Evolutionary conservation across 1,140 invertebrate genomes (phyloP), one percentile per base, ranked within the genome.

Genomic region (Pararge aegeria): DNA sequence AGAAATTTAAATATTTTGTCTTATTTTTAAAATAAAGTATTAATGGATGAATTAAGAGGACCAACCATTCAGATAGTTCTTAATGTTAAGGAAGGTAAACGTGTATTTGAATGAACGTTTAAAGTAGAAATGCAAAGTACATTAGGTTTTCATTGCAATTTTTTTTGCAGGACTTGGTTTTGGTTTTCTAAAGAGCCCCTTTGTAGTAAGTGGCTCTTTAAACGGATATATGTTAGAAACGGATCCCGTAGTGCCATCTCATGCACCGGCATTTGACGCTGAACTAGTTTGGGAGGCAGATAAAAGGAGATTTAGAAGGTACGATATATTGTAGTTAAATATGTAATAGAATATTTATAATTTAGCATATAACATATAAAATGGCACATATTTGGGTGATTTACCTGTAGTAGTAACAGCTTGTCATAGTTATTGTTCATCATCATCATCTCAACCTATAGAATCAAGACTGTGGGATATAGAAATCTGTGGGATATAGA

Each of bases 251-350:
- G 73, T 87, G 9, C 82, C 87, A 6, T 68, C 72, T 19, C 87
- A 89, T 70, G 77, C 83, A 24, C 84, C 84, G 20, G 63, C 74
- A 15, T 85, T 89, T 50, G 87, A 89, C 48, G 84, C 84, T n/a
- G 87, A 89, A 72, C 73, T 89, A 18, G 84, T 89, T 55, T 89
- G 86, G 86, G 86, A 89, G 59, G 83, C 87, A 27, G 87, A 89
- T 64, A 89, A 87, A 69, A 67, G 87, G 62, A 73, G 78, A 51
- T 89, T 89, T 71, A 68, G 87, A 38, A 89, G 84, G 87, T 85
- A 68, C 9, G 10, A 20, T 46, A 9, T 46, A 16, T 7, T 16
- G 16, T 2, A 18, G 18, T 20, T 10, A 19, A 18, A 34, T 2
- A 4, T 24, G 7, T 4, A 24, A 24, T 2, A 4, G 2, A 4